Evolutionary conservation across 2,888 invertebrate species (phyloP).

Genomic region (Heliothis peltigera): DNA sequence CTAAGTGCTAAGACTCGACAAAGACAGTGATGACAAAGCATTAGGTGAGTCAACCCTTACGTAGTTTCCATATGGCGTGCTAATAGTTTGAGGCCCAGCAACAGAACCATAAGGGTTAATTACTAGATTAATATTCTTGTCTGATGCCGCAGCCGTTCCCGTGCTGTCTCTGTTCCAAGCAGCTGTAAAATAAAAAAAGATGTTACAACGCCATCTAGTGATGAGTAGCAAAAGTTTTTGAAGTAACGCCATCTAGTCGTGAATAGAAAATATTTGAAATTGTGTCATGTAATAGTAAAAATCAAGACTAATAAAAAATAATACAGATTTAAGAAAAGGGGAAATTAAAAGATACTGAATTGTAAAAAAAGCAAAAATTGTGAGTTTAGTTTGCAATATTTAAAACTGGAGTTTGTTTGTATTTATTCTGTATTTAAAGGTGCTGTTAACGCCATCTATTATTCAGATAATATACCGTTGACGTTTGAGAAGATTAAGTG

Average conservation of each 20-base stretch:
- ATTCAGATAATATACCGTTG: rapidly evolving
- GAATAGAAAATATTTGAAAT: not conserved
- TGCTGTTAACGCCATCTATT: conserved; percentile 18
- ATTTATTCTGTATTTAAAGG: too few species aligned
- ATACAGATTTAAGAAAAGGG: too few species aligned
- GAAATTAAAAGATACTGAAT: too few species aligned
- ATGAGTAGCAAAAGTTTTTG: conserved; percentile 25
- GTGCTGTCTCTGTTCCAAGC: conserved; percentile 79
- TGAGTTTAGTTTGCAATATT: too few species aligned
- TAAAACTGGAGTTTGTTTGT: not conserved
- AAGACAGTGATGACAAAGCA: conserved; percentile 28
- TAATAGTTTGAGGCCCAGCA: conserved; percentile 78
- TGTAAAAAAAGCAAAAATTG: too few species aligned
- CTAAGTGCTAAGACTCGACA: conserved; percentile 31
- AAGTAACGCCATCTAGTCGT: conserved; percentile 18
- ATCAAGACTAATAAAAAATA: not conserved
- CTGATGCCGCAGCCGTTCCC: conserved; percentile 44
- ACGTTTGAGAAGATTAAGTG: not conserved
- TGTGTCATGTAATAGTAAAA: not conserved
- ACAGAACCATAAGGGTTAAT: conserved; percentile 73
- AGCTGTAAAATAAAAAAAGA: conserved; percentile 67
- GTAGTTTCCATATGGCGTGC: conserved; percentile 83
- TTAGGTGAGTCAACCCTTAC: conserved; percentile 67
- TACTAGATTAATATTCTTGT: conserved; percentile 66
- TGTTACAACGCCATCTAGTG: conserved; percentile 63